Evolutionary conservation across 2,888 invertebrate species (phyloP).

Genomic region (Eurytoma californica): DNA sequence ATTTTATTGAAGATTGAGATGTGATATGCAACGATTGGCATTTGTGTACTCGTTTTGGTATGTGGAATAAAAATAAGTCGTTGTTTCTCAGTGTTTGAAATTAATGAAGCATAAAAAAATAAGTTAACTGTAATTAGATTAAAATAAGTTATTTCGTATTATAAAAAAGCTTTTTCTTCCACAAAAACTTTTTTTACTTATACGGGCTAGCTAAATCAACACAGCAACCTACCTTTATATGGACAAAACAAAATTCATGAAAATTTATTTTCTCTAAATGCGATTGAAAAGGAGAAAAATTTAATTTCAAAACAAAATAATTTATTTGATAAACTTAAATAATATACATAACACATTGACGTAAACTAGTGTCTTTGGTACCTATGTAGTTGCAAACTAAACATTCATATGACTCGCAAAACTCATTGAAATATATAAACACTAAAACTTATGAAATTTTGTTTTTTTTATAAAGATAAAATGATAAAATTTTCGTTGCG

Average conservation of each 20-base stretch:
- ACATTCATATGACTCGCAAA: too few species aligned
- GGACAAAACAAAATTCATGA: background rate
- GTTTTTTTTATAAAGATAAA: conserved; percentile 1
- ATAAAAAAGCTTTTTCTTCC: conserved; percentile 54
- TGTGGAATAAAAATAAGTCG: conserved; percentile 41
- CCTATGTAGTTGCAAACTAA: too few species aligned
- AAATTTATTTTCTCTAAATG: too few species aligned
- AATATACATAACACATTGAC: background rate
- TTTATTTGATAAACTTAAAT: conserved; percentile 2
- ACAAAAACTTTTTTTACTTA: conserved; percentile 52
- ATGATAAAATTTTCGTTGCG: conserved; percentile 35
- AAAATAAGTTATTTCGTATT: conserved; percentile 49
- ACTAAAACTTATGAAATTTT: background rate
- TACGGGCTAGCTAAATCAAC: conserved; percentile 55
- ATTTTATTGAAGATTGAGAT: too few species aligned
- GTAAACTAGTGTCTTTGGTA: background rate
- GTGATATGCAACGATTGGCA: background rate
- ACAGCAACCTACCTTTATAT: conserved; percentile 51
- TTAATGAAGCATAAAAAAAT: conserved; percentile 53
- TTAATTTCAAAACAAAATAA: conserved; percentile 3
- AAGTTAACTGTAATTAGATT: conserved; percentile 51
- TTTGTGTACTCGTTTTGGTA: background rate
- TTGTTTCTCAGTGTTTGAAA: conserved; percentile 52
- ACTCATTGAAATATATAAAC: background rate
- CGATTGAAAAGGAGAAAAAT: background rate